These are phyloP conservation scores for Eledone cirrhosa DNA, from an alignment of 2,888 invertebrate genomes.

Conservation along the genomic window DNA sequence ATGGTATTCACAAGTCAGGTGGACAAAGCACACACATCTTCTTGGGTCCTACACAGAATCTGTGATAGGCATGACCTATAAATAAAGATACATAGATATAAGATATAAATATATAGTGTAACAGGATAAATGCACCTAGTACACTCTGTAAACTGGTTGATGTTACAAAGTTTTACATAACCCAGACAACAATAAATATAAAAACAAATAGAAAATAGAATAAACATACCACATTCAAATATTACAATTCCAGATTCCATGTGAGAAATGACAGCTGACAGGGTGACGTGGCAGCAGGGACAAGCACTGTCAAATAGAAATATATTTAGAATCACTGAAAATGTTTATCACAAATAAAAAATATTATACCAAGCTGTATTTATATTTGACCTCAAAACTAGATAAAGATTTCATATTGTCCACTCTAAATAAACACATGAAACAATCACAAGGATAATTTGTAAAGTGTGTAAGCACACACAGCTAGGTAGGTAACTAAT, in stretches of 20 bases:
- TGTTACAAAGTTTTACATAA: too few species aligned
- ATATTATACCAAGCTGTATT: background rate
- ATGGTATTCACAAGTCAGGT: background rate
- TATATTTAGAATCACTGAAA: background rate
- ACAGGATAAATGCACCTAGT: too few species aligned
- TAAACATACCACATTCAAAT: constrained; percentile 51
- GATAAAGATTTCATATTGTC: too few species aligned
- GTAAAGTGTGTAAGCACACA: too few species aligned
- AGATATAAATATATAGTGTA: too few species aligned
- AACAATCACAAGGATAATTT: too few species aligned
- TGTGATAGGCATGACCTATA: constrained; percentile 53
- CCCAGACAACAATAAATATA: background rate
- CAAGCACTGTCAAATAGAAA: constrained; percentile 40
- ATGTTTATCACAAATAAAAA: background rate
- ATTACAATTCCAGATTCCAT: constrained; percentile 48
- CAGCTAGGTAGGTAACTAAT: too few species aligned
- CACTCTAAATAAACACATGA: too few species aligned
- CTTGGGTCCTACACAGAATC: constrained; percentile 44
- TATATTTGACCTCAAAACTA: background rate
- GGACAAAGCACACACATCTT: constrained; percentile 45
- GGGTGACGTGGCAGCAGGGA: constrained; percentile 40
- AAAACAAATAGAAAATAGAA: background rate
- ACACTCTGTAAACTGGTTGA: background rate
- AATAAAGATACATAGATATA: constrained; percentile 11
- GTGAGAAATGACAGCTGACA: constrained; percentile 48